These are phyloP conservation scores for Aethina tumida DNA, from an alignment of 1,140 invertebrate species.

Conservation along the genomic window DNA sequence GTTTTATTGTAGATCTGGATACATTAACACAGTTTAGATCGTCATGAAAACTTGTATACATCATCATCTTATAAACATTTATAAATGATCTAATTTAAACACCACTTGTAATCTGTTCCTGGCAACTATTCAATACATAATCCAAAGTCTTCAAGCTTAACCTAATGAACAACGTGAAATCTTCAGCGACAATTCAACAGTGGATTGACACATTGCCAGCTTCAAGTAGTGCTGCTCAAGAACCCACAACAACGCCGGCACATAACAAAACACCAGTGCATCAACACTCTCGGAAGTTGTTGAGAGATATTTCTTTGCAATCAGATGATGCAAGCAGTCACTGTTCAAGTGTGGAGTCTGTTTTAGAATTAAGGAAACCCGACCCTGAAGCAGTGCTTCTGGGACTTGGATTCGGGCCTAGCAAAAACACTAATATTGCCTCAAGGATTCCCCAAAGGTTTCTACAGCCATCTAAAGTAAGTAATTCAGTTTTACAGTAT, in stretches of 20 bases:
- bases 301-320: slow-evolving; percentile 51
- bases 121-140: slow-evolving; percentile 1
- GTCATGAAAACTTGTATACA: too few relatives aligned
- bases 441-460: slow-evolving; percentile 56
- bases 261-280: too few relatives aligned
- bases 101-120: background rate
- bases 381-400: slow-evolving; percentile 67
- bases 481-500: slow-evolving; percentile 4
- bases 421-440: slow-evolving; percentile 42
- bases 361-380: slow-evolving; percentile 57
- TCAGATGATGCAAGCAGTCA: slow-evolving; percentile 57
- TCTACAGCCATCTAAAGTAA: slow-evolving; percentile 34
- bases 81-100: background rate
- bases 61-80: slow-evolving; percentile 2
- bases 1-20: too few relatives aligned
- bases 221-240: too few relatives aligned
- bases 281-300: too few relatives aligned
- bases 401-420: slow-evolving; percentile 58
- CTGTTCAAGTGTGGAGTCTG: slow-evolving; percentile 63
- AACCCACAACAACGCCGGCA: too few relatives aligned
- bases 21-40: too few relatives aligned
- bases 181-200: slow-evolving; percentile 17
- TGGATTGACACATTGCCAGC: slow-evolving; percentile 18
- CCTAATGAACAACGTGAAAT: slow-evolving; percentile 14
- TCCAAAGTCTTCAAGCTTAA: background rate